Percentiles rank a stretch among this genome's conserved stretches.
phyloP scores from a whole-genome alignment of 2,888 invertebrate species.

The Cataglyphis cursor region DNA sequence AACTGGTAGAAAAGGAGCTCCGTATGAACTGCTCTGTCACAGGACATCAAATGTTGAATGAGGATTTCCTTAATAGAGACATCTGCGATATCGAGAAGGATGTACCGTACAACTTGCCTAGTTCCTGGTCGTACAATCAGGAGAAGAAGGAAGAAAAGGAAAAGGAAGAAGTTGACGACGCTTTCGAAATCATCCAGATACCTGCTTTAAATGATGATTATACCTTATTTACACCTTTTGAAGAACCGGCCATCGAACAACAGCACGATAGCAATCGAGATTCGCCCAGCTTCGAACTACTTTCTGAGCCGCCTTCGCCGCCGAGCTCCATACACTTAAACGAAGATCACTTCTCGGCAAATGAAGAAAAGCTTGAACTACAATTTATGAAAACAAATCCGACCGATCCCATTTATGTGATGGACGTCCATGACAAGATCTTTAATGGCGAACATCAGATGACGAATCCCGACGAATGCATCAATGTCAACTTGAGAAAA shows the following conservation, averaged over 20 bases:
- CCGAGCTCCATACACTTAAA: constrained; percentile 67
- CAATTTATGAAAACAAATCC: not conserved
- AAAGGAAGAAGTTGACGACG: constrained; percentile 7
- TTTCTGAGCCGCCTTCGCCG: constrained; percentile 69
- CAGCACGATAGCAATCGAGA: constrained; percentile 64
- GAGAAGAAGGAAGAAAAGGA: not conserved
- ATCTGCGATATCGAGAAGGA: not conserved
- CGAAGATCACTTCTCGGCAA: constrained; percentile 69
- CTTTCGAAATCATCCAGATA: constrained; percentile 39
- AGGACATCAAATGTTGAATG: constrained; percentile 37
- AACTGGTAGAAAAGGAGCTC: constrained; percentile 16
- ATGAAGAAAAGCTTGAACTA: constrained; percentile 26
- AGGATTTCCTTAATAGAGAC: not conserved
- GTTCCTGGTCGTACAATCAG: constrained; percentile 1
- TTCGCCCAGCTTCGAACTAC: constrained; percentile 72
- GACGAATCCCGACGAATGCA: not conserved
- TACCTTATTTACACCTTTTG: not conserved
- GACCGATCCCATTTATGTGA: constrained; percentile 35
- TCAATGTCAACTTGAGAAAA: not conserved
- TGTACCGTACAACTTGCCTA: not conserved
- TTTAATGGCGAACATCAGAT: constrained; percentile 40
- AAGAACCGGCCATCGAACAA: not conserved
- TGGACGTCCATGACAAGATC: constrained; percentile 62
- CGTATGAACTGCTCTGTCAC: constrained; percentile 51
- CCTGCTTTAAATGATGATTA: not conserved